Percentiles rank a stretch among this genome's conserved stretches.
Conservation (phyloP, 1,140 invertebrate species). For the Hypsibius dujardini region DNA sequence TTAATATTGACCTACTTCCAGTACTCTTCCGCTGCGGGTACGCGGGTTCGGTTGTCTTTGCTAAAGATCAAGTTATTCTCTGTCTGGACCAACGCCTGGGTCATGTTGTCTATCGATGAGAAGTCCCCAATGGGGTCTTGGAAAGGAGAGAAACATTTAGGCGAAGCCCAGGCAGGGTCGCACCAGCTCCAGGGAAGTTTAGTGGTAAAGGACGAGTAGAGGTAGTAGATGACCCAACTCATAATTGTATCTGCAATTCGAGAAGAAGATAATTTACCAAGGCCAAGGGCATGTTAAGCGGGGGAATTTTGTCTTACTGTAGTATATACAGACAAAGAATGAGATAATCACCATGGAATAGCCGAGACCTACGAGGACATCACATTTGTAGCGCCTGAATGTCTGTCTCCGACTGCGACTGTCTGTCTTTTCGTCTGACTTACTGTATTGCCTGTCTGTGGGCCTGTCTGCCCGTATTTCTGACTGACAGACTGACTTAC, state of each 20-base stretch:
- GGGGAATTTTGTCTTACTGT: conserved; percentile 29
- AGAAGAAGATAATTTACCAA: no score
- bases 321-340: conserved; percentile 27
- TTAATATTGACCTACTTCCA: conserved; percentile 22
- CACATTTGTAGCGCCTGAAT: no score
- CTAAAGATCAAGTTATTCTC: not conserved
- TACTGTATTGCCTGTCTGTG: no score
- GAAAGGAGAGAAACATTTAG: not conserved
- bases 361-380: not conserved
- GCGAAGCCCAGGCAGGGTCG: conserved; percentile 25
- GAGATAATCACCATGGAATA: conserved; percentile 15
- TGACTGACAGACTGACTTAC: no score
- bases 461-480: no score
- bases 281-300: no score
- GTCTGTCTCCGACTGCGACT: no score
- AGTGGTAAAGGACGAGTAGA: conserved; percentile 30
- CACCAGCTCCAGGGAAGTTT: conserved; percentile 30
- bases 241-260: conserved; percentile 25
- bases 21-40: conserved; percentile 21
- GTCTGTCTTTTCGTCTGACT: no score
- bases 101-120: not conserved
- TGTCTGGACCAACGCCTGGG: not conserved
- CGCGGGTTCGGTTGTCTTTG: conserved; percentile 17
- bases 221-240: conserved; percentile 33
- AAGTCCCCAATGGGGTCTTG: not conserved